Evolutionary conservation across 1,140 invertebrate species (phyloP).

Genomic region (Dendroctonus ponderosae): DNA sequence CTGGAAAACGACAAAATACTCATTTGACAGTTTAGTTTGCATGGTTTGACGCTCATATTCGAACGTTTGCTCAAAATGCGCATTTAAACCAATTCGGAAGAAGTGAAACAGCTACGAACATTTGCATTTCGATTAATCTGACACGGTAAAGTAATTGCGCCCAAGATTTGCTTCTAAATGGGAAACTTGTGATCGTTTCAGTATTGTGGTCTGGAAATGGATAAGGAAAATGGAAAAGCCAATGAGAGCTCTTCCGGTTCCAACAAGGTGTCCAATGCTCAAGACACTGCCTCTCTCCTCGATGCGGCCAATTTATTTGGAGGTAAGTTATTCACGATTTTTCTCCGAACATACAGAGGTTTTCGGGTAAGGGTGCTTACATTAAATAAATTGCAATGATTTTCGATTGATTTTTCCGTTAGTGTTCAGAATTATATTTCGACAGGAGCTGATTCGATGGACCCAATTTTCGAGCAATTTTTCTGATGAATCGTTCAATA

Average conservation of each 20-base stretch:
- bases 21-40: conserved; percentile 22
- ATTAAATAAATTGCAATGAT: too few relatives aligned
- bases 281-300: conserved; percentile 57
- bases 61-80: conserved; percentile 4
- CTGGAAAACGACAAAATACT: conserved; percentile 5
- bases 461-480: too few relatives aligned
- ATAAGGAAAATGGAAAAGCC: conserved; percentile 52
- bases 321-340: conserved; percentile 49
- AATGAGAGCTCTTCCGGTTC: conserved; percentile 49
- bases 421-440: too few relatives aligned
- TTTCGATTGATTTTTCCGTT: too few relatives aligned
- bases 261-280: conserved; percentile 47
- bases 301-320: conserved; percentile 67
- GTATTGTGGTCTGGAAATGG: conserved; percentile 48
- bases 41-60: conserved; percentile 19
- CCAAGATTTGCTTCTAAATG: not conserved
- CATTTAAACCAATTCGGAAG: not conserved
- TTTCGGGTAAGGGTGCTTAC: too few relatives aligned
- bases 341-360: not conserved
- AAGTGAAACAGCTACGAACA: not conserved
- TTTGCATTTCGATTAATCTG: not conserved
- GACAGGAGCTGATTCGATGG: too few relatives aligned
- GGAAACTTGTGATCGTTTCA: conserved; percentile 24
- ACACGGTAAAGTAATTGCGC: not conserved
- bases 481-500: too few relatives aligned